Evolutionary conservation across 2,797 vertebrate genomes (phyloP).

Genomic region (Scolopax bukidnonensis): DNA sequence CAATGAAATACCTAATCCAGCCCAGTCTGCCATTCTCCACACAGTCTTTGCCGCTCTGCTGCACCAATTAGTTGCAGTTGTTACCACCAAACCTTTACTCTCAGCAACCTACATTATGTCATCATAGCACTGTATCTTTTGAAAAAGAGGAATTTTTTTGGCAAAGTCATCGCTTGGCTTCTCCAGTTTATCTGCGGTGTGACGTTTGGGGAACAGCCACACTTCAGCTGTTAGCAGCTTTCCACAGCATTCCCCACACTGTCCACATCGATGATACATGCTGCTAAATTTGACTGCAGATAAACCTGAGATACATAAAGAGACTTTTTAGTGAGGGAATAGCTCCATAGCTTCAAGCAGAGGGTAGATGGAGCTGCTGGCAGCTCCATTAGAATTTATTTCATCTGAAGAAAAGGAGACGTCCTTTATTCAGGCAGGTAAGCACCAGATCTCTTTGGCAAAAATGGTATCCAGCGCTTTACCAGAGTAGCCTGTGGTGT

Average conservation of each 20-base stretch:
- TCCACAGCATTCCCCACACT: background rate
- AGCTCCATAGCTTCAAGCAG: background rate
- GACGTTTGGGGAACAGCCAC: background rate
- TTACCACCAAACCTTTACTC: background rate
- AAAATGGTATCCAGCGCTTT: background rate
- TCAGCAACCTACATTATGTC: background rate
- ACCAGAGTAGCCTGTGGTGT: background rate
- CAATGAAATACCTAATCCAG: background rate
- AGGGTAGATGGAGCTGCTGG: background rate
- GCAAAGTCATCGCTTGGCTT: background rate
- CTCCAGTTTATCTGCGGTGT: background rate
- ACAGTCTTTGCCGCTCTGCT: background rate
- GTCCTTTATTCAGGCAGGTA: background rate
- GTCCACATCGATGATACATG: background rate
- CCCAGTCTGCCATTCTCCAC: background rate
- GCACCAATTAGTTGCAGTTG: background rate
- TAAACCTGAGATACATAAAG: background rate
- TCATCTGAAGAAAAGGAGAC: background rate
- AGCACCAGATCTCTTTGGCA: background rate
- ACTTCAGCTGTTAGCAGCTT: constrained; percentile 1
- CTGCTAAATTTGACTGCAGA: constrained; percentile 22
- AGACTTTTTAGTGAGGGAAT: background rate
- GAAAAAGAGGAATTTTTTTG: background rate
- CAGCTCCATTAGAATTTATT: background rate
- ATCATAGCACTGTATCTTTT: background rate